Evolutionary conservation across 23 tunicate genomes (phyloP).

Genomic region (Phallusia fumigata): DNA sequence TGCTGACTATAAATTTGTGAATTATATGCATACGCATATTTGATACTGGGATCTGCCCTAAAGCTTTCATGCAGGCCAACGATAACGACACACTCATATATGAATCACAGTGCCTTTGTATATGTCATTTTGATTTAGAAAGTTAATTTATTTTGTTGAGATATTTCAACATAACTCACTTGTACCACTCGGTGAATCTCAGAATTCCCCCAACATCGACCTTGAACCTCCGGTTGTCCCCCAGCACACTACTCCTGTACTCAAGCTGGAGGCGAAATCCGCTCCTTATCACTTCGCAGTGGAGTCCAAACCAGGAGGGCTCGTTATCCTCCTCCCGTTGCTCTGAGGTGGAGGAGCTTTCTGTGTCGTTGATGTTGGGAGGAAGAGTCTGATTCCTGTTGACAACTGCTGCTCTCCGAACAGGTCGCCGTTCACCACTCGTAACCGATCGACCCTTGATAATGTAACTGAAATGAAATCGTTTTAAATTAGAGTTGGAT

Average conservation of each 20-base stretch:
- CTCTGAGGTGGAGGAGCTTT: neutral
- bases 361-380: neutral
- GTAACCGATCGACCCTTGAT: constrained; percentile 74
- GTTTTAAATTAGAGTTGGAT: too few relatives aligned
- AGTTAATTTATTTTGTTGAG: too few relatives aligned
- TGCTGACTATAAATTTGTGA: too few relatives aligned
- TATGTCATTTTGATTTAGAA: too few relatives aligned
- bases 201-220: constrained; percentile 1
- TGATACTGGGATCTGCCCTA: too few relatives aligned
- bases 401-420: neutral
- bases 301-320: constrained; percentile 90
- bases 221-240: constrained; percentile 30
- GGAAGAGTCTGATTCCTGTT: neutral
- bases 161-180: constrained; percentile 28
- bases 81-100: too few relatives aligned
- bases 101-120: too few relatives aligned
- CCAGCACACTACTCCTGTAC: constrained; percentile 53
- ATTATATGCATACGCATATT: too few relatives aligned
- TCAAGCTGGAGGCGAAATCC: constrained; percentile 57
- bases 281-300: constrained; percentile 14
- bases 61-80: too few relatives aligned
- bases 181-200: constrained; percentile 60
- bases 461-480: constrained; percentile 60
- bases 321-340: constrained; percentile 3
- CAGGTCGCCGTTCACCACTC: neutral